Evolutionary conservation across 2,797 vertebrate genomes (phyloP), one percentile per base, ranked within the genome.

Genomic region (Decapterus maruadsi): DNA sequence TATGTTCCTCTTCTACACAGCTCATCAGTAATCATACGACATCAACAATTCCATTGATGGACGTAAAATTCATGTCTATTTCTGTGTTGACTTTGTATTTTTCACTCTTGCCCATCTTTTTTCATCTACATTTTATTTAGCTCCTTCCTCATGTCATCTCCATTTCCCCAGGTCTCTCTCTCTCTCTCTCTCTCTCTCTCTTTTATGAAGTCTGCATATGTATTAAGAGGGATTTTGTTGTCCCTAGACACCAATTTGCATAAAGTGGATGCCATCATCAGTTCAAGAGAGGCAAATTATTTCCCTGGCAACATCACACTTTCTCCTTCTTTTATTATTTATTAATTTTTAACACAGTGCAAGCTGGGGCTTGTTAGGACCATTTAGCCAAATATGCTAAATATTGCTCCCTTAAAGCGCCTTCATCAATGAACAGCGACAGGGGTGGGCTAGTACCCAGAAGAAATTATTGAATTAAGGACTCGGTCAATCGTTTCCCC

Each of bases 211-310:
- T 95, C 96, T 97, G 96, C 96, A 96, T 97, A 97, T 97, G 95
- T 97, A 97, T 98, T 98, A 97, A 97, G 96, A 96, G 95, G 96
- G 96, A 97, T 97, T 95, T 96, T 97, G 96, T 97, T 97, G 96
- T 99, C 97, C 97, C 97, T 94, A 96, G 97, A 97, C 96, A 96
- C 96, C 96, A 97, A 98, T 98, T 98, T 99, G 95, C 96, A 99
- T 99, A 97, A 98, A 98, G 96, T 97, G 96, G 96, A 97, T 96
- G 96, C 97, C 96, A 98, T 99, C 97, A 97, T 97, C 95, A 96
- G 97, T 97, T 97, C 95, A 96, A 97, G 96, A 97, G 97, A 97
- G 97, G 97, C 96, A 98, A 97, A 98, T 98, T 97, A 98, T 96
- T 97, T 97, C 96, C 96, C 94, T 95, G 90, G 96, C 96, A 97